A percentile compares a stretch with the other conserved stretches of the same genome.
phyloP scores from a whole-genome alignment of 2,113 vertebrate species.

The Phaethon lepturus region DNA sequence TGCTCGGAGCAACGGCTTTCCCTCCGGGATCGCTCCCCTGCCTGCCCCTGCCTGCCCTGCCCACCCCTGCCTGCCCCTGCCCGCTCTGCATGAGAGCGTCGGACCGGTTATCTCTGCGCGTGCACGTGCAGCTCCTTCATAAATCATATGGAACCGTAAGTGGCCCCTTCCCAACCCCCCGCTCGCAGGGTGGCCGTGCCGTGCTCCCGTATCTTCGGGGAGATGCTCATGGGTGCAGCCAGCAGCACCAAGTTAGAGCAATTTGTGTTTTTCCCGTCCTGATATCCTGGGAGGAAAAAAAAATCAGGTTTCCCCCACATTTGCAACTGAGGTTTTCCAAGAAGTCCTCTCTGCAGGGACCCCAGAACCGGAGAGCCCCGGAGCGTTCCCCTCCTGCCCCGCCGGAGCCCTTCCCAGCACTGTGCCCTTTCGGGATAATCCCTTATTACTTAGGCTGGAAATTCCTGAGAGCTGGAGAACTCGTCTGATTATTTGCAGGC shows the following conservation, averaged over 20 bases:
- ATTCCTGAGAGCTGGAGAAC: not conserved
- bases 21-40: fast-evolving
- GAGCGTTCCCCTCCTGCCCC: not conserved
- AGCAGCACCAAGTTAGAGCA: not conserved
- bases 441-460: not conserved
- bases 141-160: not conserved
- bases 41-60: not conserved
- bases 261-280: not conserved
- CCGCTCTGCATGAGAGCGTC: fast-evolving
- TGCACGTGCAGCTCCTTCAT: fast-evolving
- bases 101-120: not conserved
- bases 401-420: not conserved
- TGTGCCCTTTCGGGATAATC: not conserved
- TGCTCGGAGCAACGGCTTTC: not conserved
- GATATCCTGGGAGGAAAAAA: not conserved
- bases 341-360: not conserved
- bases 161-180: fast-evolving
- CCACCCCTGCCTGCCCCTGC: too few species aligned
- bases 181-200: fast-evolving
- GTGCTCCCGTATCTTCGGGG: fast-evolving
- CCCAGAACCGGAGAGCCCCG: fast-evolving
- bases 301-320: fast-evolving
- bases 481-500: not conserved
- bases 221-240: not conserved
- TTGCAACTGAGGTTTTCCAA: not conserved